Evolutionary conservation across 2,888 invertebrate genomes (phyloP).

Genomic region (Petrolisthes cinctipes): DNA sequence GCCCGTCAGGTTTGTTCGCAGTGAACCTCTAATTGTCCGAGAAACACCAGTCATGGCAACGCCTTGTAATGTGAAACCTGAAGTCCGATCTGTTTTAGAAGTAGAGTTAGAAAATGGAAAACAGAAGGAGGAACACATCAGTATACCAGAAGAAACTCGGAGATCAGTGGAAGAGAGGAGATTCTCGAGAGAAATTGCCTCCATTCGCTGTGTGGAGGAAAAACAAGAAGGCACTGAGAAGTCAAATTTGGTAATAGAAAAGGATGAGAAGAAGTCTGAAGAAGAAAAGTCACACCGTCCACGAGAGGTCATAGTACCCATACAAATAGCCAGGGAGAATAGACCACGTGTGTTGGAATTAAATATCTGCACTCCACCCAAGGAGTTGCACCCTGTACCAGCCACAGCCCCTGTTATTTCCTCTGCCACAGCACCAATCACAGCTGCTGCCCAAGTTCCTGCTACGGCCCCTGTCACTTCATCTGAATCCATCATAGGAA

Average conservation of each 20-base stretch:
- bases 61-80: conserved; percentile 41
- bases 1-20: conserved; percentile 54
- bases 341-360: conserved; percentile 43
- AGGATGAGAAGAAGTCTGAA: conserved; percentile 4
- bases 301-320: conserved; percentile 43
- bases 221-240: background rate
- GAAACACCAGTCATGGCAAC: conserved; percentile 59
- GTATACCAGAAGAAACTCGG: conserved; percentile 17
- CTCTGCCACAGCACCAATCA: conserved; percentile 4
- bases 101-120: conserved; percentile 42
- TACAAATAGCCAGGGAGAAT: conserved; percentile 39
- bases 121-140: conserved; percentile 43
- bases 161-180: background rate
- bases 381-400: conserved; percentile 21
- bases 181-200: conserved; percentile 11
- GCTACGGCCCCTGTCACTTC: background rate
- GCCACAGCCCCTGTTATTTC: conserved; percentile 20
- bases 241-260: conserved; percentile 2
- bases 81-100: conserved; percentile 41
- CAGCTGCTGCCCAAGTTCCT: background rate
- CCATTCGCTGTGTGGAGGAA: conserved; percentile 12
- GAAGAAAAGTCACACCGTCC: conserved; percentile 9
- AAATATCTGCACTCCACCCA: conserved; percentile 20
- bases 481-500: background rate
- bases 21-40: conserved; percentile 57